phyloP scores from a whole-genome alignment of 2,113 vertebrate genomes.

The Mormoops blainvillei region DNA sequence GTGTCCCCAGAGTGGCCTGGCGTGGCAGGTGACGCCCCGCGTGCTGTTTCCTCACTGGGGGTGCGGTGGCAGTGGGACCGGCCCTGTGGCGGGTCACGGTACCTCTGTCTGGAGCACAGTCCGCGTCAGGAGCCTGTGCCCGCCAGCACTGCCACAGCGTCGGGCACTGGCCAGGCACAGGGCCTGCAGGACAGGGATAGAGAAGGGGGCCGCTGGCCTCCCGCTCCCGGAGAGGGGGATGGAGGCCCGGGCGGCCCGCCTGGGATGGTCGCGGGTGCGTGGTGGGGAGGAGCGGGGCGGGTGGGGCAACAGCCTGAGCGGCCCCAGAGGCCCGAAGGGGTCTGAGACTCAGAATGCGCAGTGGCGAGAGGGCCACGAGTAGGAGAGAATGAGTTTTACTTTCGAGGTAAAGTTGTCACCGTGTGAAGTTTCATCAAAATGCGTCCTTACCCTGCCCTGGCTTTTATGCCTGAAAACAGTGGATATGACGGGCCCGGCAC shows the following conservation, averaged over 20 bases:
- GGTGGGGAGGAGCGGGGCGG: background rate
- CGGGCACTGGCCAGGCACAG: background rate
- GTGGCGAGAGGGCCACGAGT: background rate
- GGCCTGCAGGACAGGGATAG: background rate
- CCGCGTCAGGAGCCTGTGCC: rapidly evolving
- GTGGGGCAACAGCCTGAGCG: background rate
- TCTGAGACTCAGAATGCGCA: background rate
- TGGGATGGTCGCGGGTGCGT: background rate
- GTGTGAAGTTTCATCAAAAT: background rate
- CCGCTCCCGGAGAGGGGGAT: background rate
- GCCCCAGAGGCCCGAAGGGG: background rate
- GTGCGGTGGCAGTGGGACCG: background rate
- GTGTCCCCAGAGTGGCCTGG: background rate
- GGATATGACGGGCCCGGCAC: rapidly evolving
- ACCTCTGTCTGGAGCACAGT: rapidly evolving
- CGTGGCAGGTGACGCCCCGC: too few species aligned
- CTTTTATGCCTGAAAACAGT: background rate
- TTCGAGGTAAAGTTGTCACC: background rate
- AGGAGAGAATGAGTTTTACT: background rate
- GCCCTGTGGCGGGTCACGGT: too few species aligned
- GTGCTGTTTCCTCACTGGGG: too few species aligned
- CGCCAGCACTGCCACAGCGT: rapidly evolving
- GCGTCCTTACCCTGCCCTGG: background rate
- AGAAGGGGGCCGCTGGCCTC: background rate
- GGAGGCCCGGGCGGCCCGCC: background rate